A percentile compares a stretch with the other conserved stretches of the same genome.
phyloP scores from a whole-genome alignment of 2,113 vertebrate species.

The Saguinus imperator region DNA sequence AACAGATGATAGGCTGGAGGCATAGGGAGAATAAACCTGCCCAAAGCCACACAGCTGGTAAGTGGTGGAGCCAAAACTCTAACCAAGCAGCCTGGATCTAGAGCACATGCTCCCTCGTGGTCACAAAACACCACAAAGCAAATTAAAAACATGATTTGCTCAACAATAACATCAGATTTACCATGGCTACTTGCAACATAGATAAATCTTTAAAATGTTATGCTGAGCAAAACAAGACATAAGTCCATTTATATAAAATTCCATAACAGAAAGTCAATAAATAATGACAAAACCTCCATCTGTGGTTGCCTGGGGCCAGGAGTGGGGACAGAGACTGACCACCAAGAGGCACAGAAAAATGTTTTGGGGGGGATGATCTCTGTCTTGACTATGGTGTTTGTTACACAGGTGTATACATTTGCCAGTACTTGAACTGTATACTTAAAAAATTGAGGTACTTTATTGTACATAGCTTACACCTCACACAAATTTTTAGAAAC shows the following conservation, averaged over 20 bases:
- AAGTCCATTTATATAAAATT: slow-evolving; percentile 37
- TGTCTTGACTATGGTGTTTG: background rate
- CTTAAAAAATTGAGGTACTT: background rate
- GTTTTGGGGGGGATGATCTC: background rate
- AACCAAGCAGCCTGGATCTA: background rate
- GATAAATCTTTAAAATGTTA: slow-evolving; percentile 30
- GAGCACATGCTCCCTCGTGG: background rate
- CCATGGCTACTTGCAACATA: background rate
- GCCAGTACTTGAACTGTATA: background rate
- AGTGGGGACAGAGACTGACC: background rate
- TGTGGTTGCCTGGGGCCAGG: background rate
- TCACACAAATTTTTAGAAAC: background rate
- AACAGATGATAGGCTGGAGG: background rate
- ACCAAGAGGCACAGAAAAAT: background rate
- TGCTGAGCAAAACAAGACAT: background rate
- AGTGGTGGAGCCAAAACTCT: background rate
- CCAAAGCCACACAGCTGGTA: background rate
- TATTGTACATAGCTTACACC: background rate
- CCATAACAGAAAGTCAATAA: slow-evolving; percentile 10
- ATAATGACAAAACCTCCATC: background rate
- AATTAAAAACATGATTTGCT: background rate
- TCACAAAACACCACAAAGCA: slow-evolving; percentile 22
- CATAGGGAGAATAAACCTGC: background rate
- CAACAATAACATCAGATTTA: slow-evolving; percentile 21
- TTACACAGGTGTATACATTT: background rate